Evolutionary conservation across 1,140 invertebrate species (phyloP), one percentile per base, ranked within the genome.

Genomic region (Theocolax elegans): DNA sequence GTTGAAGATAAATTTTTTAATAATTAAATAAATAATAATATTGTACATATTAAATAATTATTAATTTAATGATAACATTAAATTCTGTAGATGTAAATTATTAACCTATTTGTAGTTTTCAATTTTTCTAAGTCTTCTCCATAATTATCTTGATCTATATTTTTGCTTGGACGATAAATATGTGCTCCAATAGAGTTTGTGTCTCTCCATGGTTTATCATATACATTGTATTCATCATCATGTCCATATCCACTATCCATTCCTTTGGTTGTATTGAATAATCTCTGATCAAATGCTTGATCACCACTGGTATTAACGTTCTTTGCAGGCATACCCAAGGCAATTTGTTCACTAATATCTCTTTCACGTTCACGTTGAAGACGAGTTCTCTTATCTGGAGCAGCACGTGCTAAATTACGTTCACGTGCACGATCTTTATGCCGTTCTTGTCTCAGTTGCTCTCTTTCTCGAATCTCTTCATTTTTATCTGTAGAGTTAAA

Each of bases 281-380:
- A 87, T 54, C 98, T 87, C 77, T 97, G 95, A 87, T 99, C 98
- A 85, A 99, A 99, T 81, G 97, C 92, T 0, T 91, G 90, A 81
- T 98, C 97, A 0, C 91, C 92, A 23, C 88, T 88, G 59, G 84
- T 87, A 10, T 88, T 87, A 29, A 87, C 79, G 6, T 90, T 89
- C 78, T 96, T 96, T 3, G 96, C 95, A 0, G 98, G 98, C 81
- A 99, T 83, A 4, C 97, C 98, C 6, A 99, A 87, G 0, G 98
- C 98, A 78, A 99, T 99, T 87, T 99, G 96, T 82, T 99, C 98
- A 71, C 95, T 98, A 65, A 99, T 98, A 82, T 99, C 98, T 23
- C 98, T 89, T 76, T 99, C 98, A 3, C 96, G 88, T 77, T 99
- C 95, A 31, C 93, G 89, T 76, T 97, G 95, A 59, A 99, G 81